Base-by-base conservation (phyloP, 2,888 invertebrate species). In the Volucella inflata region DNA sequence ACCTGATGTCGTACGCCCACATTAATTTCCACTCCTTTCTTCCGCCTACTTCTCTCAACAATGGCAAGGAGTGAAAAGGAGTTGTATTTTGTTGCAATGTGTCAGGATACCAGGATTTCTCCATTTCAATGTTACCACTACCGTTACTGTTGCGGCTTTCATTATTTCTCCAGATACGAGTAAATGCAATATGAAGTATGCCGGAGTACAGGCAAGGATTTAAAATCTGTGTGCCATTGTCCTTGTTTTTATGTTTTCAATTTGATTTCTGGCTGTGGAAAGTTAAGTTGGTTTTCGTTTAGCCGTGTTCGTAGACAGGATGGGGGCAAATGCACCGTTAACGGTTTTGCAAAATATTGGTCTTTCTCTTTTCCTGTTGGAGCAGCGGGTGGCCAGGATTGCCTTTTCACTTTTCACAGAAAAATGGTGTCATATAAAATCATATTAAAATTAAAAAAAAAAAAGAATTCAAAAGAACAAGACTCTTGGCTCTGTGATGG, bases 121-220 rank as follows among this genome's bases (percentile, higher is more conserved):
- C 30, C 30, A 40, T 46, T 12, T 51, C 40, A 11, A 16, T 17
- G 42, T 21, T 64, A 9, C 46, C 14, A 51, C 42, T 67, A 51
- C 44, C 21, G 76, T 38, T 62, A 30, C 57, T 62, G 50, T 38
- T 83, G 78, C 67, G 79, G 83, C 62, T 79, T 79, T 74, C 40
- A 75, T 74, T 79, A 74, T 84, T 79, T 68, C 68, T 68, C 38
- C 55, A 68, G 83, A 74, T 83, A n/a, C n/a, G n/a, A n/a, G n/a
- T n/a, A 83, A 78, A 83, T 64, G 68, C 64, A 64, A 70, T 70
- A 70, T 84, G 64, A 79, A 83, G 83, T 57, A 83, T 79, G 68
- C 57, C 50, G 50, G 75, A 16, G 38, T 57, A 40, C 14, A 21
- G 62, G 44, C 14, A 9, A 42, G 50, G 16, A 64, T 55, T 78